Base-by-base conservation (phyloP, 2,888 invertebrate genomes). In the Lasioglossum villosulum region DNA sequence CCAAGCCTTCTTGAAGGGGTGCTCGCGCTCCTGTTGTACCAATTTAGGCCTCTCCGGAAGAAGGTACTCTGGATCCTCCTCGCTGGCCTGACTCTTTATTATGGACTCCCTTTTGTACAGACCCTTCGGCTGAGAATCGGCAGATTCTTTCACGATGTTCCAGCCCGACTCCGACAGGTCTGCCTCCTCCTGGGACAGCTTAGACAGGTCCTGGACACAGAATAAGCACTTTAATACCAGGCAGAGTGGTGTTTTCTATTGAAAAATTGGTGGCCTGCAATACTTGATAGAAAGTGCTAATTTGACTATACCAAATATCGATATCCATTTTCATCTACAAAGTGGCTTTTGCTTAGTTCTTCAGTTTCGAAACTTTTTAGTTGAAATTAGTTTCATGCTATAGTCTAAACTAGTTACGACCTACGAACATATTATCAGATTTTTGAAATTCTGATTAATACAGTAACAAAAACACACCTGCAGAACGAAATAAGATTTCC, bases 1-100 rank as follows among this genome's bases (percentile, higher is more conserved):
- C 95, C 95, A 95, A 12, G 95, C 95, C 75, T 94, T 95, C 75
- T 94, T 94, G 48, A 95, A 95, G 0, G 95, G 95, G 91, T 95
- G 95, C 76, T 95, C 94, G 27, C 94, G 92, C 63, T 95, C 95
- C 80, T 95, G 95, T 74, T 95, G 95, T 39, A 94, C 92, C 2
- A 95, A 81, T 74, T 95, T 95, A 0, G 95, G 95, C 68, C 95
- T 91, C 81, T 95, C 95, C 12, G 95, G 95, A 4, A 95, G 78
- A 5, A 95, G 86, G 77, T 94, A 95, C 77, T 95, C 95, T 0
- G 95, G 94, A 84, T 95, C 95, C 70, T 95, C 95, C 82, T 95
- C 95, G 80, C 95, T 95, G 0, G 95, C 95, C 87, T 95, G 95
- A 84, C 95, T 95, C 88, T 94, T 95, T 10, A 95, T 86, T n/a